Conservation (phyloP, 2,888 invertebrate species). For the Phyllotreta cruciferae region DNA sequence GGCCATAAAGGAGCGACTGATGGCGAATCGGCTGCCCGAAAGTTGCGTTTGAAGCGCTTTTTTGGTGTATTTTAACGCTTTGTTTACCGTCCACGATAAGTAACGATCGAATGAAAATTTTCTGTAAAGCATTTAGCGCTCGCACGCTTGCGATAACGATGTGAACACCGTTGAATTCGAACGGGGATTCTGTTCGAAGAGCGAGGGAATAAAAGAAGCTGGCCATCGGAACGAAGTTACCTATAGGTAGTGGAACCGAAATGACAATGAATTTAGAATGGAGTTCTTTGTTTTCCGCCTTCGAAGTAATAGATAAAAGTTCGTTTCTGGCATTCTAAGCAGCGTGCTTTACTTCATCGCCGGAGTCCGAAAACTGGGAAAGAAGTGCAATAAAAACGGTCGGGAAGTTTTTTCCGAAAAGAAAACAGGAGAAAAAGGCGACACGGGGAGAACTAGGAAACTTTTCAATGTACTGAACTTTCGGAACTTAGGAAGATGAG, state of each 20-base stretch:
- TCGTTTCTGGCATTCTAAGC: constrained; percentile 27
- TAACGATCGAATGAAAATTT: constrained; percentile 18
- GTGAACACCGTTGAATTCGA: not conserved
- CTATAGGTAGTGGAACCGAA: constrained; percentile 11
- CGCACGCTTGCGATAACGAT: too few species aligned
- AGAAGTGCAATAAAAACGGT: constrained; percentile 23
- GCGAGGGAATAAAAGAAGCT: too few species aligned
- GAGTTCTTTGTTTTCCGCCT: constrained; percentile 18
- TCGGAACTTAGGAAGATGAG: constrained; percentile 30
- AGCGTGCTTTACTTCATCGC: constrained; percentile 20
- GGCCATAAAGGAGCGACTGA: constrained; percentile 86
- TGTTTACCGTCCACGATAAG: constrained; percentile 33
- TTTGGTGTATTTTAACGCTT: constrained; percentile 18
- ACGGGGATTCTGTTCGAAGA: too few species aligned
- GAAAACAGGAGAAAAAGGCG: too few species aligned
- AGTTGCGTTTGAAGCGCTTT: constrained; percentile 76
- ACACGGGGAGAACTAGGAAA: constrained; percentile 5
- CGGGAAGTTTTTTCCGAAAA: constrained; percentile 4
- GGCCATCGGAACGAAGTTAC: constrained; percentile 59
- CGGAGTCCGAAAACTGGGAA: constrained; percentile 16
- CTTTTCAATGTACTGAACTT: constrained; percentile 24
- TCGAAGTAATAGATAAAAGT: constrained; percentile 21
- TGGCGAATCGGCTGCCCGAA: constrained; percentile 86
- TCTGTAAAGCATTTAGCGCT: not conserved
- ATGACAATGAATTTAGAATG: constrained; percentile 24